phyloP scores from a whole-genome alignment of 2,888 invertebrate genomes.

The Protonemura montana region DNA sequence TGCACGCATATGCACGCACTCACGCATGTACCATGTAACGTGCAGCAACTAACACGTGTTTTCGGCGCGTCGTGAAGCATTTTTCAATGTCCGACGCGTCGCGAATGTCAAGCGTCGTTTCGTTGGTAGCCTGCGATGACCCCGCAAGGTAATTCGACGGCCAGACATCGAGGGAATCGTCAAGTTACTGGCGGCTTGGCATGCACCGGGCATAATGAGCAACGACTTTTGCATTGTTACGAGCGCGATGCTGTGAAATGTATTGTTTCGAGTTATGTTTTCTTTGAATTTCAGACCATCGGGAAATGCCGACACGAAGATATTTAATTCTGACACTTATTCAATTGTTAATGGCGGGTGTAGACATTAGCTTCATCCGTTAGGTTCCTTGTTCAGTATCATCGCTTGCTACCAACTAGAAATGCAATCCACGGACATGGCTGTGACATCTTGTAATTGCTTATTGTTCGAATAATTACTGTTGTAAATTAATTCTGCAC shows the following conservation, averaged over 20 bases:
- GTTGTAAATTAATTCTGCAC: no score
- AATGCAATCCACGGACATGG: not conserved
- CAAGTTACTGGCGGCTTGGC: not conserved
- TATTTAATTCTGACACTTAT: not conserved
- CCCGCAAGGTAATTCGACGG: not conserved
- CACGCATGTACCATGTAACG: slow-evolving; percentile 26
- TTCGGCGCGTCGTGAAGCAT: slow-evolving; percentile 15
- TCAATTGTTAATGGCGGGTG: not conserved
- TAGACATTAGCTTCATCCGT: not conserved
- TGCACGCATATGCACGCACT: slow-evolving; percentile 13
- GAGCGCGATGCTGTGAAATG: not conserved
- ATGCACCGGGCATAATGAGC: not conserved
- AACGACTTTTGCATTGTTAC: not conserved
- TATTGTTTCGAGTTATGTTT: slow-evolving; percentile 12
- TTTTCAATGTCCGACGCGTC: not conserved
- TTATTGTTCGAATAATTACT: not conserved
- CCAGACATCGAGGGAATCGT: not conserved
- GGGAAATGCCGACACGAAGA: not conserved
- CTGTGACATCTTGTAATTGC: not conserved
- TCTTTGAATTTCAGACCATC: not conserved
- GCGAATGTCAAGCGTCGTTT: not conserved
- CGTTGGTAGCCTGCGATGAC: not conserved
- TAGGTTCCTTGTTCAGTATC: not conserved
- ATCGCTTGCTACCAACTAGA: not conserved
- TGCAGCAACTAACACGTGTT: slow-evolving; percentile 14